Conservation (phyloP, 2,888 invertebrate species). For the Glyphotaelius pellucidus region DNA sequence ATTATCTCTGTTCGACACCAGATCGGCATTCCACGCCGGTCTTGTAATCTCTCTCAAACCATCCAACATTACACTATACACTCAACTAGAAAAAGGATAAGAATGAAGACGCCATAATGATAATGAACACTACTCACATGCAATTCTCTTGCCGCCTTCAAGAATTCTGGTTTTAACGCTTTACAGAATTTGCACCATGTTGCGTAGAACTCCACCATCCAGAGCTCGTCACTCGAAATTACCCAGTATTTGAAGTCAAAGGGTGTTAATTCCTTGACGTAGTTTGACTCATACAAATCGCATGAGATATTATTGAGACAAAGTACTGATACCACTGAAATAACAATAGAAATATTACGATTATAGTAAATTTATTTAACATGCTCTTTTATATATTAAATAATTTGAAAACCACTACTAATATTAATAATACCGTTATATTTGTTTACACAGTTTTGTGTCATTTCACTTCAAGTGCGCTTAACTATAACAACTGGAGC, state of each 20-base stretch:
- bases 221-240: background rate
- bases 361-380: background rate
- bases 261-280: background rate
- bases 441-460: too few relatives aligned
- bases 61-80: too few relatives aligned
- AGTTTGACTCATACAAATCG: background rate
- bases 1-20: too few relatives aligned
- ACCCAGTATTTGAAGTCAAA: background rate
- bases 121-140: background rate
- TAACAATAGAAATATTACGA: background rate
- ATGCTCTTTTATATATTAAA: background rate
- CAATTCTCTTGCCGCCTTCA: background rate
- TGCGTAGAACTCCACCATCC: background rate
- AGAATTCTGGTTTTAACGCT: background rate
- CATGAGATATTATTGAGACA: background rate
- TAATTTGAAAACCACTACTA: background rate
- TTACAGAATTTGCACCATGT: background rate
- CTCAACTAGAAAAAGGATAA: background rate
- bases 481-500: too few relatives aligned
- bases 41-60: too few relatives aligned
- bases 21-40: too few relatives aligned
- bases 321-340: background rate
- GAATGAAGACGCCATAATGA: background rate
- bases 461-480: too few relatives aligned
- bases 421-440: too few relatives aligned